Conservation (phyloP, 2,797 vertebrate genomes). For the Pipistrellus pipistrellus region DNA sequence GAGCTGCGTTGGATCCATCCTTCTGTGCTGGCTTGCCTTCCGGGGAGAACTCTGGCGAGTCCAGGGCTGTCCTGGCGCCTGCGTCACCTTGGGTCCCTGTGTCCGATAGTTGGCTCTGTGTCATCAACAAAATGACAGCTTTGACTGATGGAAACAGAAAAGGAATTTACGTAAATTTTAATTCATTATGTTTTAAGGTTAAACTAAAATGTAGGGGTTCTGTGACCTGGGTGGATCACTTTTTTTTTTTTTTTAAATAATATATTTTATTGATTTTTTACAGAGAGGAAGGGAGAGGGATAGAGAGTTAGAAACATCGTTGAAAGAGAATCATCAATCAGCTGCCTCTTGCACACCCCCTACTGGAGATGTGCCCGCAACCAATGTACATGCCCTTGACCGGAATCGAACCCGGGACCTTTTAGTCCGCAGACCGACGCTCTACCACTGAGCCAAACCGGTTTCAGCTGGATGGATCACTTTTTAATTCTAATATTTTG, state of each 20-base stretch:
- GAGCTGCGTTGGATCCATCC: neutral
- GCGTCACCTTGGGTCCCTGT: neutral
- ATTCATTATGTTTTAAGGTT: neutral
- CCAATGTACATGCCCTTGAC: too few species aligned
- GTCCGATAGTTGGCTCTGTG: neutral
- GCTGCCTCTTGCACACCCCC: too few species aligned
- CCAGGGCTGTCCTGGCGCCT: neutral
- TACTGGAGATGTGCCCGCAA: too few species aligned
- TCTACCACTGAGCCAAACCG: too few species aligned
- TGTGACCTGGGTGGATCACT: neutral
- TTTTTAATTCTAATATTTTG: neutral
- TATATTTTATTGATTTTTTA: neutral
- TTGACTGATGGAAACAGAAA: neutral
- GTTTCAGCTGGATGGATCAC: neutral
- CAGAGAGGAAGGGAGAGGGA: too few species aligned
- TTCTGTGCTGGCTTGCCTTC: neutral
- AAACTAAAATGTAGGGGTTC: neutral
- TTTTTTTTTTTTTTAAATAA: neutral
- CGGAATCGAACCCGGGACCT: too few species aligned
- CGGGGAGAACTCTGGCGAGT: neutral
- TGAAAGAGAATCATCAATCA: too few species aligned
- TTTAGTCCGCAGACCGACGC: too few species aligned
- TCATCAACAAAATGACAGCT: neutral
- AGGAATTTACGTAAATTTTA: slow-evolving; percentile 18
- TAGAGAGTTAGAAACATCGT: too few species aligned